Evolutionary conservation across 2,888 invertebrate genomes (phyloP), one percentile per base, ranked within the genome.

Genomic region (Pyralis farinalis): DNA sequence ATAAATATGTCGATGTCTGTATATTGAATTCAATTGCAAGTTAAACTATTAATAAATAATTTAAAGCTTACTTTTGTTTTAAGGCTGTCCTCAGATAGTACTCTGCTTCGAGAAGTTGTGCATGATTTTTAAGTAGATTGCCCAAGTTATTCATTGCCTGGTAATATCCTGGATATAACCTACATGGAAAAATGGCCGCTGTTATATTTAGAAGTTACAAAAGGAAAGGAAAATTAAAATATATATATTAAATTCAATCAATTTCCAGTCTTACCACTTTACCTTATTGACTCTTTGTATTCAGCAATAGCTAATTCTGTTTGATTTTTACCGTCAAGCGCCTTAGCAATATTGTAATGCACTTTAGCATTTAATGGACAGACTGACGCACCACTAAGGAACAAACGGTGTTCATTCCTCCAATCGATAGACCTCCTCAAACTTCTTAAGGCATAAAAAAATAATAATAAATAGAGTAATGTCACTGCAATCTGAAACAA

Each of bases 281-380:
- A 94, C 94, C 90, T 86, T 41, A 97, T 91, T 16, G 97, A 95
- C 65, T 92, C 91, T 67, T 91, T 90, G 75, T 98, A 98, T 70
- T 96, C 94, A 16, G 83, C 59, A 40, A 97, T 91, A 0, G 98
- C 98, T 55, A 92, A 87, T 9, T 86, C 76, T 32, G 88, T 88
- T 46, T 95, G 86, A 5, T 94, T 93, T 22, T 86, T 85, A 60
- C 97, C 97, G 0, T 94, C 95, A 8, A 95, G 93, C 44, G 94
- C 92, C 77, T 98, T 98, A 0, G 95, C 98, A 38, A 98, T 93
- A 75, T 99, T 99, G 71, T 98, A 99, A 58, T 91, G 94, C 2
- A 95, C 95, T 91, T 98, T 99, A 11, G 98, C 98, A 87, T 98
- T 98, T 34, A 94, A 87, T 0, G 98, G 98, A 69, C 98, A 99